Conservation (phyloP, 2,113 vertebrate species). For the Genyomyrus donnyi region DNA sequence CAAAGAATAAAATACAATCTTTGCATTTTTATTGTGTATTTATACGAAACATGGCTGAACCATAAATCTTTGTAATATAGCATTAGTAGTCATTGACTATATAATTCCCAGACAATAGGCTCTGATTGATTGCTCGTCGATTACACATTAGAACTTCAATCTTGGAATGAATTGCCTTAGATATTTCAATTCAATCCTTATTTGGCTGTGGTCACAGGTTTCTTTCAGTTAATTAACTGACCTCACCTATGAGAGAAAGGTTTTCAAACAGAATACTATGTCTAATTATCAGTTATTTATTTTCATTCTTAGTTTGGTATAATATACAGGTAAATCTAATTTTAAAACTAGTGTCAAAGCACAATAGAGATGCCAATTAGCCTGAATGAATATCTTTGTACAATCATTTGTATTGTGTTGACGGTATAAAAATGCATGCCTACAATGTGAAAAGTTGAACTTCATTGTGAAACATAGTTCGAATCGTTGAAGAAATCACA, state of each 20-base stretch:
- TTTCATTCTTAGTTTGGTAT: neutral
- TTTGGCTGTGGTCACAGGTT: conserved; percentile 47
- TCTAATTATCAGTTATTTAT: neutral
- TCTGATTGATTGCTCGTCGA: conserved; percentile 60
- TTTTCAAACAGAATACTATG: conserved; percentile 13
- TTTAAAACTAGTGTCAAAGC: neutral
- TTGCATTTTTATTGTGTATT: neutral
- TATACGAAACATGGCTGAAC: neutral
- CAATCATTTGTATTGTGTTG: neutral
- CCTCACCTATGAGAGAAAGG: conserved; percentile 28
- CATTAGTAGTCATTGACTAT: conserved; percentile 52
- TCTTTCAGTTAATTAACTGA: conserved; percentile 56
- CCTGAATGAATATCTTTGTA: neutral
- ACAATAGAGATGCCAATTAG: neutral
- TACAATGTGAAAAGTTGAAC: too few relatives aligned
- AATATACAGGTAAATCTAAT: neutral
- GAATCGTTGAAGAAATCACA: too few relatives aligned
- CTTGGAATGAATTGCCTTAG: conserved; percentile 54
- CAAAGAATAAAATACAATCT: neutral
- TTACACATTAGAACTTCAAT: conserved; percentile 53
- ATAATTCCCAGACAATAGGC: conserved; percentile 53
- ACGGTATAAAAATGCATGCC: too few relatives aligned
- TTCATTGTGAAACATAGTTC: too few relatives aligned
- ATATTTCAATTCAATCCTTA: conserved; percentile 54
- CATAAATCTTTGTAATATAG: conserved; percentile 13